Percentiles rank a stretch among this genome's conserved stretches.
phyloP scores from a whole-genome alignment of 2,113 vertebrate genomes.

The Rhipidura dahli region DNA sequence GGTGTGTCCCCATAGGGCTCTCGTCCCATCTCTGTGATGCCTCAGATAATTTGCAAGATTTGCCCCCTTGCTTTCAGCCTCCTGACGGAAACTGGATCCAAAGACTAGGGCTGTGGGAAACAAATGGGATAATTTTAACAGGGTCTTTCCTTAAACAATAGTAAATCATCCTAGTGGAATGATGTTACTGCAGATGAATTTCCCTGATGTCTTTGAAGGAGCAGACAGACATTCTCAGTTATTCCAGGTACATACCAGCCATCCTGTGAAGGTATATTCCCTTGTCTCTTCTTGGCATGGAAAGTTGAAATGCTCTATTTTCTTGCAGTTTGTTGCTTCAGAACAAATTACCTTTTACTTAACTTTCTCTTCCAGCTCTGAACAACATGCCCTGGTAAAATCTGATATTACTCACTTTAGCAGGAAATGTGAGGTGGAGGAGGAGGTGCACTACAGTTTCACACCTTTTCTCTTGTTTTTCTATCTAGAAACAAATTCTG shows the following conservation, averaged over 20 bases:
- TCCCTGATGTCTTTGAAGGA: neutral
- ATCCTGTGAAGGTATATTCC: neutral
- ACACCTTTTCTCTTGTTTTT: slow-evolving; percentile 52
- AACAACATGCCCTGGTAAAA: slow-evolving; percentile 41
- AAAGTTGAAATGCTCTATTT: neutral
- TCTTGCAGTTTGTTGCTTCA: neutral
- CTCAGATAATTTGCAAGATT: neutral
- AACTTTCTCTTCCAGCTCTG: neutral
- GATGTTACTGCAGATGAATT: neutral
- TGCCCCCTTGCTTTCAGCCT: neutral
- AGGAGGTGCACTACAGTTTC: slow-evolving; percentile 36
- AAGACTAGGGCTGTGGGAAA: neutral
- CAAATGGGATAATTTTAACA: neutral
- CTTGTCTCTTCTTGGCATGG: neutral
- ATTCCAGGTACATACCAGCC: neutral
- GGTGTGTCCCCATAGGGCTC: neutral
- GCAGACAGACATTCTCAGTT: neutral
- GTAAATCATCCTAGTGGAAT: neutral
- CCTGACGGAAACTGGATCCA: neutral
- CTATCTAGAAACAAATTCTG: slow-evolving; percentile 28
- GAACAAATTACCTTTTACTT: neutral
- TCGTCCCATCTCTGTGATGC: neutral
- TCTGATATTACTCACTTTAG: slow-evolving; percentile 39
- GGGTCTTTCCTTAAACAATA: neutral
- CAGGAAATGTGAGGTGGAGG: slow-evolving; percentile 46